phyloP scores from a whole-genome alignment of 2,797 vertebrate species.

The Neopelma chrysocephalum region DNA sequence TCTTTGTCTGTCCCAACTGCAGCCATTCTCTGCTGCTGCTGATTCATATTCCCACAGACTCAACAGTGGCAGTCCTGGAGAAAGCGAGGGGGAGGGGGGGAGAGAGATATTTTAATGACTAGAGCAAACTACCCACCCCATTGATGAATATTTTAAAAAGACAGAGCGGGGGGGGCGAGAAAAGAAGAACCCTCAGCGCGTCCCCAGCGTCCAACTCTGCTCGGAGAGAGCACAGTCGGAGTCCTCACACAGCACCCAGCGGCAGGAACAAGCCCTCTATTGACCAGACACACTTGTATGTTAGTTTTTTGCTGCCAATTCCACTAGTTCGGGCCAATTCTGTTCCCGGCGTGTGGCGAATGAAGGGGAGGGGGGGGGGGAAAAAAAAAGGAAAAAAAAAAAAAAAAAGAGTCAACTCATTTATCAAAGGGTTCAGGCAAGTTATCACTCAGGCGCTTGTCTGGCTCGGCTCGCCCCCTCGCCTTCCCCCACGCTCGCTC shows the following conservation, averaged over 20 bases:
- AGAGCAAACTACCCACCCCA: slow-evolving; percentile 54
- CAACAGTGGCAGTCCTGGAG: slow-evolving; percentile 41
- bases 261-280: slow-evolving; percentile 75
- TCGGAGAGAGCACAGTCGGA: slow-evolving; percentile 70
- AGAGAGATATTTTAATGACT: slow-evolving; percentile 58
- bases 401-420: slow-evolving; percentile 43
- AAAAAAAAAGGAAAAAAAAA: too few species aligned
- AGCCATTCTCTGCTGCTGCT: slow-evolving; percentile 93
- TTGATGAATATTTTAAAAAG: slow-evolving; percentile 59
- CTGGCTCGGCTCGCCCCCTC: slow-evolving; percentile 28
- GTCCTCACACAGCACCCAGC: slow-evolving; percentile 86
- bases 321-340: slow-evolving; percentile 39
- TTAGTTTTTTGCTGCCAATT: slow-evolving; percentile 65
- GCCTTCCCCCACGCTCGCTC: slow-evolving; percentile 15
- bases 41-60: slow-evolving; percentile 77
- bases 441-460: slow-evolving; percentile 65
- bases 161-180: not conserved
- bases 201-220: not conserved
- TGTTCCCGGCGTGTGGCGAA: slow-evolving; percentile 41
- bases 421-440: slow-evolving; percentile 68
- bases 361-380: not conserved
- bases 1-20: slow-evolving; percentile 99
- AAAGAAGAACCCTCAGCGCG: not conserved
- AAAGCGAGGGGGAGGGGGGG: slow-evolving; percentile 73
- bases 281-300: slow-evolving; percentile 65